Conservation (phyloP, 2,113 vertebrate genomes). For the Mugil cephalus region DNA sequence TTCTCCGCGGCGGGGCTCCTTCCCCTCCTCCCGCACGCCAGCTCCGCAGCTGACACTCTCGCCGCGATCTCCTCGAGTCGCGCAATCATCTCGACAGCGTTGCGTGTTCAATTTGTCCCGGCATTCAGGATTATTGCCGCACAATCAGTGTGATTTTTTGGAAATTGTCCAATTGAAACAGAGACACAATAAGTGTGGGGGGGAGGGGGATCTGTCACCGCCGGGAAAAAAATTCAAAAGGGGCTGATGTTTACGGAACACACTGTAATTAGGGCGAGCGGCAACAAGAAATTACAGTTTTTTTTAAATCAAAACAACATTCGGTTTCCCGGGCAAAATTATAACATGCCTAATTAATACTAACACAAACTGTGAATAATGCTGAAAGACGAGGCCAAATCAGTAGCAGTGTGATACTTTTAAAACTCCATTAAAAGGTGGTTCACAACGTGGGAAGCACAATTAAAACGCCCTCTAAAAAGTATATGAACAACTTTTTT, state of each 20-base stretch:
- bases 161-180: slow-evolving; percentile 62
- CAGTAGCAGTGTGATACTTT: neutral
- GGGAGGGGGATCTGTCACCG: slow-evolving; percentile 37
- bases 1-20: neutral
- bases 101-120: slow-evolving; percentile 65
- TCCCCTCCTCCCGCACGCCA: neutral
- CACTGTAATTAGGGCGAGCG: slow-evolving; percentile 67
- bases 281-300: slow-evolving; percentile 55
- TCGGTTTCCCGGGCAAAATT: slow-evolving; percentile 30
- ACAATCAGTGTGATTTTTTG: slow-evolving; percentile 61
- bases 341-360: slow-evolving; percentile 60
- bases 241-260: slow-evolving; percentile 54
- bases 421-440: slow-evolving; percentile 3
- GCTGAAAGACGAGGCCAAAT: slow-evolving; percentile 21
- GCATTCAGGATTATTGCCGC: slow-evolving; percentile 55
- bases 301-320: slow-evolving; percentile 51
- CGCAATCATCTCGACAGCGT: slow-evolving; percentile 67
- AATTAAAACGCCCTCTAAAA: neutral
- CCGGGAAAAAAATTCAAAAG: slow-evolving; percentile 49
- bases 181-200: slow-evolving; percentile 48
- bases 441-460: neutral
- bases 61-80: slow-evolving; percentile 30
- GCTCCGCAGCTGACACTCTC: slow-evolving; percentile 53
- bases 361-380: slow-evolving; percentile 17
- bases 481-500: neutral